Conservation (phyloP, 1,140 invertebrate genomes). For the Brachionus rubens region DNA sequence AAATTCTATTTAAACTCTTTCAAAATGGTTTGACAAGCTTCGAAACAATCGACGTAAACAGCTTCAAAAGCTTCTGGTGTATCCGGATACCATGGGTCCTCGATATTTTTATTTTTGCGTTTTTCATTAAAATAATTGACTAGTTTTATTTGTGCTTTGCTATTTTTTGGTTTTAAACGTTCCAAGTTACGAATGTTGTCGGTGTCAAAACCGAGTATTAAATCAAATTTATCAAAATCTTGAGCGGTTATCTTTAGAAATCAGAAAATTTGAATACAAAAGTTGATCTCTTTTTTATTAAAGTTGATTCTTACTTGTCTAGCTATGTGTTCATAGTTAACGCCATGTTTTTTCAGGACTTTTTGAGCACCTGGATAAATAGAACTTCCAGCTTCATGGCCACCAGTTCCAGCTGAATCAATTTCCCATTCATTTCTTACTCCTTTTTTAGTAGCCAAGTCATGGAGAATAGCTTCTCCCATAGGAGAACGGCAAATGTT, state of each 20-base stretch:
- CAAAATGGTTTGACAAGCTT: constrained; percentile 18
- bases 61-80: constrained; percentile 24
- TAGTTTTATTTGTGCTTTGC: constrained; percentile 32
- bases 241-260: constrained; percentile 23
- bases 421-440: constrained; percentile 28
- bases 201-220: constrained; percentile 28
- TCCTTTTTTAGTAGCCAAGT: constrained; percentile 39
- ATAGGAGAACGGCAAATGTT: constrained; percentile 46
- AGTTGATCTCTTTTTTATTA: background rate
- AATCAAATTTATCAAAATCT: constrained; percentile 41
- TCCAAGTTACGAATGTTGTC: constrained; percentile 44
- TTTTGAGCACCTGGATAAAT: background rate
- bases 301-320: constrained; percentile 30
- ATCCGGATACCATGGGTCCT: constrained; percentile 45
- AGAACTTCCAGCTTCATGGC: constrained; percentile 21
- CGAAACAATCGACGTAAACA: constrained; percentile 31
- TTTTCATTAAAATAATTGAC: constrained; percentile 39
- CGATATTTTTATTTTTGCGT: constrained; percentile 24
- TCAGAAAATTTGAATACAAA: background rate
- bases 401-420: constrained; percentile 36
- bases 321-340: constrained; percentile 27
- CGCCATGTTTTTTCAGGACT: constrained; percentile 17
- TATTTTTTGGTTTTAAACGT: constrained; percentile 44
- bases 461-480: constrained; percentile 42
- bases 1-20: background rate